Evolutionary conservation across 2,113 vertebrate species (phyloP), one percentile per base, ranked within the genome.

Genomic region (Etheostoma spectabile): DNA sequence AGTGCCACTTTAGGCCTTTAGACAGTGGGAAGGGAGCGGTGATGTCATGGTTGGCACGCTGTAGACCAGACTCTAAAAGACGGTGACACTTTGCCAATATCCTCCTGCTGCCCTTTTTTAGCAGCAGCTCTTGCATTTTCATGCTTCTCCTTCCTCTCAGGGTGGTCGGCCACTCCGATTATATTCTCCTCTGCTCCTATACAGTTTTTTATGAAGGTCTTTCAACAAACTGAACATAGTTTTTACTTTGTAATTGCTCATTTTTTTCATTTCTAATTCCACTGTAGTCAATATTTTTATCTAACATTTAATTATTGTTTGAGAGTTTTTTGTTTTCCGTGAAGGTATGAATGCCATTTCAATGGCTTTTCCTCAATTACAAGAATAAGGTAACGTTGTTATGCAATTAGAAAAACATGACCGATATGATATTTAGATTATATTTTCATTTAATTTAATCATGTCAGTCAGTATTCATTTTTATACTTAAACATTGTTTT

Each of bases 11-110:
- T 59, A 77, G 71, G 62, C 59, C 71, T 77, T 62, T 49, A 35
- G 46, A 52, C 18, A 22, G 65, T 30, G 46, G 59, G 24, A 59
- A 19, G 21, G 86, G 57, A 57, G 45, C 24, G 14, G 56, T 94
- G 93, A 94, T 91, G 87, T 94, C 91, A 94, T 84, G 7, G 61
- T 88, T 92, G 92, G 93, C 91, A 74, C 42, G 12, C 67, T 49
- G 78, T 48, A 82, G 59, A 74, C 65, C n/a, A 53, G 84, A 78
- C 77, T 90, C 91, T 68, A 86, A 87, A 87, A 92, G 80, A 93
- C 82, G 11, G 27, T 45, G 77, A 88, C 84, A 62, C 87, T 84
- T 81, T 87, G 88, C 91, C 91, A 88, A 88, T 59, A 75, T 71
- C 69, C 75, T 84, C 68, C 72, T 2, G 65, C 84, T 88, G 80